Evolutionary conservation across 2,888 invertebrate species (phyloP).

Genomic region (Drosophila rubida): DNA sequence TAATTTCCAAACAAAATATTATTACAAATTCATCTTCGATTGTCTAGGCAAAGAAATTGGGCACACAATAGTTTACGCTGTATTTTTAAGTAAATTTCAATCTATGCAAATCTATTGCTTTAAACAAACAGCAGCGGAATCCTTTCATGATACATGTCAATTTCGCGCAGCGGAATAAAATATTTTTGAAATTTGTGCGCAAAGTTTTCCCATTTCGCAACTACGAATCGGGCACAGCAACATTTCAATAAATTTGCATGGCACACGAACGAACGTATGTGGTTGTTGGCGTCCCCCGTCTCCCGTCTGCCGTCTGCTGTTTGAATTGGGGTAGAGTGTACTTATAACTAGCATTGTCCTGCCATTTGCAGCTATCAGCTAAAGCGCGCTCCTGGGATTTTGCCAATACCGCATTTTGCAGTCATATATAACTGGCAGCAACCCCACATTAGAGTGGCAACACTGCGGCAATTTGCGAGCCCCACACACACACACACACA

Average conservation of each 20-base stretch:
- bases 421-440: slow-evolving; percentile 63
- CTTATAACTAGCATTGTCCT: slow-evolving; percentile 65
- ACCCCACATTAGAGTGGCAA: slow-evolving; percentile 35
- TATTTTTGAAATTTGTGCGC: slow-evolving; percentile 8
- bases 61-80: no score
- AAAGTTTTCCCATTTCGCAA: slow-evolving; percentile 39
- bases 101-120: neutral
- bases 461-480: slow-evolving; percentile 69
- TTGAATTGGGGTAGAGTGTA: slow-evolving; percentile 32
- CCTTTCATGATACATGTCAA: slow-evolving; percentile 3
- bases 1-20: no score
- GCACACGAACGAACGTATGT: neutral
- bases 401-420: slow-evolving; percentile 76
- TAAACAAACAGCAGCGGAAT: neutral
- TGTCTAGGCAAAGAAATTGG: no score
- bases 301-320: neutral
- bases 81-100: neutral
- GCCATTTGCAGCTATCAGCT: slow-evolving; percentile 68
- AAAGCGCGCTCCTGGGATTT: slow-evolving; percentile 73
- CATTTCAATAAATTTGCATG: slow-evolving; percentile 56
- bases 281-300: neutral
- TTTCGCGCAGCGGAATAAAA: slow-evolving; percentile 8
- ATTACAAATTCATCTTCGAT: no score
- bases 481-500: slow-evolving; percentile 35
- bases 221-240: slow-evolving; percentile 12